Base-by-base conservation (phyloP, 2,888 invertebrate species). In the Gastracanthus pulcherrimus region DNA sequence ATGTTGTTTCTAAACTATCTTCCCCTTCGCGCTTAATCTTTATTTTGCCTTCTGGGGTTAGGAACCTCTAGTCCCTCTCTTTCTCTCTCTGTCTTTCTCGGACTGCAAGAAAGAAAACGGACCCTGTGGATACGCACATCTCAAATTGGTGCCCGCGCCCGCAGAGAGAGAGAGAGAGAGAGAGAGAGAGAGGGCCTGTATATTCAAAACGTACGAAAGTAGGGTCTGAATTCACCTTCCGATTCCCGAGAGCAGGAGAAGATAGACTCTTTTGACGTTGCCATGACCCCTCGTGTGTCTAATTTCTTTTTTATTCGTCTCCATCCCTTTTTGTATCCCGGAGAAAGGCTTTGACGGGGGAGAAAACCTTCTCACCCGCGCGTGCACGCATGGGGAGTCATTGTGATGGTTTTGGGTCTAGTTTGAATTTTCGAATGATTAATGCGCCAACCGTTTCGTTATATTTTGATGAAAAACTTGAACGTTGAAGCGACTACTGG, bases 1-100 rank as follows among this genome's bases (percentile, higher is more conserved):
- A 86, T 85, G 85, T 86, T 87, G 87, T 89, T 91, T 90, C 89
- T 89, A 87, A 90, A 90, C 89, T 88, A 88, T 86, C 88, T 88
- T 86, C 83, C 83, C 82, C 84, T 84, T 64, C 60, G 45, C 84
- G 69, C 71, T 87, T 87, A 87, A 90, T 89, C 88, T 89, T 88
- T 88, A 87, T 88, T 89, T 89, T 88, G 86, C 85, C 85, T 84
- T 84, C 75, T 77, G 85, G 87, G 88, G 89, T 90, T 88, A 90
- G 86, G 81, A 88, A 90, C 87, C 88, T 89, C 85, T 83, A 67
- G 69, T 75, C 69, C 71, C 58, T 72, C 62, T 48, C 45, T 58
- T 38, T 41, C 45, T 23, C 64, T 19, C 23, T 64, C 62, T 36
- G 2, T n/a, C 62, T n/a, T 13, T 70, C 69, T 81, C 79, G 66